phyloP scores from a whole-genome alignment of 2,888 invertebrate species.

The Hydraecia micacea region DNA sequence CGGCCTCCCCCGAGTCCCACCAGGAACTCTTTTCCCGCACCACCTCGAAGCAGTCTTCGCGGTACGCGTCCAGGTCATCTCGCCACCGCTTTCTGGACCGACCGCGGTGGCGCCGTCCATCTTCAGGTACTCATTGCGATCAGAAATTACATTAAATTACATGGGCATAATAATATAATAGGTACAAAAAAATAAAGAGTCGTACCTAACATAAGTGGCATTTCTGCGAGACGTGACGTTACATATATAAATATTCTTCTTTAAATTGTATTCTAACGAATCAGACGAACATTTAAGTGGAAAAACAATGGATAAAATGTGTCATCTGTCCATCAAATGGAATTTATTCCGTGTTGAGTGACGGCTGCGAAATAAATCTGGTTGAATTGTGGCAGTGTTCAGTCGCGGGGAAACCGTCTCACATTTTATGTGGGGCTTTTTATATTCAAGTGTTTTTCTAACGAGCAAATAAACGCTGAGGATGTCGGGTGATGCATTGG shows the following conservation, averaged over 20 bases:
- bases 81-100: too few species aligned
- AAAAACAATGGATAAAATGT: conserved; percentile 60
- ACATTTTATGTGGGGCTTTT: conserved; percentile 55
- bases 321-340: conserved; percentile 60
- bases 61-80: too few species aligned
- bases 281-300: conserved; percentile 39
- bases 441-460: conserved; percentile 48
- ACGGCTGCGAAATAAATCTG: conserved; percentile 63
- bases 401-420: conserved; percentile 17
- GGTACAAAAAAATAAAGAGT: neutral
- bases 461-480: conserved; percentile 32
- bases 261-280: conserved; percentile 30
- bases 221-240: neutral
- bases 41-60: too few species aligned
- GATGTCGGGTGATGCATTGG: conserved; percentile 29
- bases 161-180: neutral
- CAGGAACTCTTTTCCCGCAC: too few species aligned
- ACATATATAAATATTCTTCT: neutral
- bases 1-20: too few species aligned
- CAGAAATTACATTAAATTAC: neutral
- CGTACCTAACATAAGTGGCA: neutral
- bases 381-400: conserved; percentile 41
- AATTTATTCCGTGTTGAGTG: conserved; percentile 61
- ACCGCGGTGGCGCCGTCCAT: too few species aligned
- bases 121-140: too few species aligned